Conservation (phyloP, 2,888 invertebrate genomes). For the Apamea epomidion region DNA sequence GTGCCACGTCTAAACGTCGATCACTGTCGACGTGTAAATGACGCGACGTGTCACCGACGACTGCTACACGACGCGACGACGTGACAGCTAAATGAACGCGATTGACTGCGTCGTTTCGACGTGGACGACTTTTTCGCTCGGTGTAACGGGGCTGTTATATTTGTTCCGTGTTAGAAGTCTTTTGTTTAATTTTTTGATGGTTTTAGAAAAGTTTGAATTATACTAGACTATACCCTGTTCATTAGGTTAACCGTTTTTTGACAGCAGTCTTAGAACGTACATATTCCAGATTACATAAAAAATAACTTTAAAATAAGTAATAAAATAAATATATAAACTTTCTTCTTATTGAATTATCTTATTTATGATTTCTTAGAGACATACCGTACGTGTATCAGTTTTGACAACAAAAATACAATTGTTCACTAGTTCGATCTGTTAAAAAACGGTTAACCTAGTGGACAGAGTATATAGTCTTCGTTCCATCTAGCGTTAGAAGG, state of each 20-base stretch:
- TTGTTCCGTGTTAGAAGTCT: slow-evolving; percentile 12
- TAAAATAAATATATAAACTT: no score
- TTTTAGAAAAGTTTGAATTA: neutral
- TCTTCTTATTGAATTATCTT: no score
- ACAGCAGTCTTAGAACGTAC: no score
- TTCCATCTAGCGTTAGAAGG: neutral
- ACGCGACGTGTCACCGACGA: slow-evolving; percentile 57
- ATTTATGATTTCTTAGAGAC: no score
- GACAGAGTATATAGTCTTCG: neutral
- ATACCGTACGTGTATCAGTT: no score
- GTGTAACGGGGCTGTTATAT: slow-evolving; percentile 49
- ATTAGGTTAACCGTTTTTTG: no score
- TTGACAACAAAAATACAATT: no score
- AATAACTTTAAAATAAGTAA: no score
- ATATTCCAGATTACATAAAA: no score
- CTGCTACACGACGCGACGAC: slow-evolving; percentile 62
- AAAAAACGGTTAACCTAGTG: no score
- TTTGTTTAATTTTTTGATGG: slow-evolving; percentile 8
- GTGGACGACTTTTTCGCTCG: slow-evolving; percentile 54
- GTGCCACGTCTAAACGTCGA: slow-evolving; percentile 55
- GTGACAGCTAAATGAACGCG: slow-evolving; percentile 69
- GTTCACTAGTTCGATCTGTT: no score
- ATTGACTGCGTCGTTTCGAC: slow-evolving; percentile 63
- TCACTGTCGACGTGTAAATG: slow-evolving; percentile 58
- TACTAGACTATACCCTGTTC: neutral